Evolutionary conservation across 1,140 invertebrate genomes (phyloP).

Genomic region (Drosophila sp.): DNA sequence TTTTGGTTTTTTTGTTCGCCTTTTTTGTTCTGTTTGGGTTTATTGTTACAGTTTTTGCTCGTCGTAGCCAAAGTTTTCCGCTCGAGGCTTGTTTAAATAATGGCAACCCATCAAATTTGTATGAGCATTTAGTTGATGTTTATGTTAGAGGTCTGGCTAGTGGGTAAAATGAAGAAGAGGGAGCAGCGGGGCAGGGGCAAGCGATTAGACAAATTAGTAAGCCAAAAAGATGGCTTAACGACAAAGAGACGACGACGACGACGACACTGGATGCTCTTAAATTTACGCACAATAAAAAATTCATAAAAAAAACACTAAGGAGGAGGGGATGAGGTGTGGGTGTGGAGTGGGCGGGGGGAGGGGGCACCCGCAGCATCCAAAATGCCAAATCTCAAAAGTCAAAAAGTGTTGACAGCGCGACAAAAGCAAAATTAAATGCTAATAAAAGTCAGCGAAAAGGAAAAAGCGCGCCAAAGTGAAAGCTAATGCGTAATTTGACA

Average conservation of each 20-base stretch:
- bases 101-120: conserved; percentile 75
- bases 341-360: background rate
- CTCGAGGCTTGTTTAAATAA: conserved; percentile 76
- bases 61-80: conserved; percentile 60
- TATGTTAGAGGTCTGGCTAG: conserved; percentile 45
- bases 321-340: background rate
- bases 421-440: conserved; percentile 72
- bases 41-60: conserved; percentile 16
- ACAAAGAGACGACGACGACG: background rate
- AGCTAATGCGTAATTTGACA: conserved; percentile 78
- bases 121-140: conserved; percentile 78
- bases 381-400: conserved; percentile 45
- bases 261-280: conserved; percentile 39
- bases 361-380: background rate
- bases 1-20: background rate
- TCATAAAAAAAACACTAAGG: conserved; percentile 35
- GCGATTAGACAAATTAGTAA: conserved; percentile 57
- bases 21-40: background rate
- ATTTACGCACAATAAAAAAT: conserved; percentile 55
- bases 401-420: conserved; percentile 67
- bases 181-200: background rate
- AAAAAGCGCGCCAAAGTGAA: conserved; percentile 53
- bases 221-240: conserved; percentile 37
- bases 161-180: background rate
- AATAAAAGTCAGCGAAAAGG: conserved; percentile 61